Base-by-base conservation (phyloP, 2,797 vertebrate genomes). In the Helostoma temminkii region DNA sequence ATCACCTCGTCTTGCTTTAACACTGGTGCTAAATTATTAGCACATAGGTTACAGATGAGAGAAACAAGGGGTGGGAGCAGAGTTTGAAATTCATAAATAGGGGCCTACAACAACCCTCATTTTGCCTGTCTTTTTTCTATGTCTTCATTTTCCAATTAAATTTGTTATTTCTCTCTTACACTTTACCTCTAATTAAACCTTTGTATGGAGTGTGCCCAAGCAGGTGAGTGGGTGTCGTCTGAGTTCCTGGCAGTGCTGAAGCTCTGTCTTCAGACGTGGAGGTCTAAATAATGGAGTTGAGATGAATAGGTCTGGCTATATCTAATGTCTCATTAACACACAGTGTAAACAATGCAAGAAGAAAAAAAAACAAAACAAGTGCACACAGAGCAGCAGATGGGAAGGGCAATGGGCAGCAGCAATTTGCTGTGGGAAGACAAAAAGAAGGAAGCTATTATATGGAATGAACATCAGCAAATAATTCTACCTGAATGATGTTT, bases 291-390 rank as follows among this genome's bases (percentile, higher is more conserved):
- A 87, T 72, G 50, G 46, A 43, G 72, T 41, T 63, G 76, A 83
- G 79, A 87, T 87, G 74, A 87, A 88, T 83, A 45, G 80, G 53
- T 76, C 77, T 84, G 83, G 80, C 81, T 82, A 54, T 48, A 75
- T 78, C 77, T 77, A 78, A 81, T 71, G 76, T 85, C 78, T 87
- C 70, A 85, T 88, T 87, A 89, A 82, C 78, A 72, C 62, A 59
- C 10, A 5, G 69, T 60, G 81, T 71, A 84, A 87, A 88, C 85
- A 82, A 71, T 66, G 61, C 24, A 8, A 62, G 61, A 55, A 53
- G 50, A n/a, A 12, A 18, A 32, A 28, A 46, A 41, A 59, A n/a
- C n/a, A 68, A 53, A 57, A 50, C 15, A 45, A 19, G 56, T 9
- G 39, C 49, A 58, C 71, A 50, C 55, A 72, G 34, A 53, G 52